These are phyloP conservation scores for Harpegnathos saltator DNA, from an alignment of 1,140 invertebrate species.

Conservation along the genomic window DNA sequence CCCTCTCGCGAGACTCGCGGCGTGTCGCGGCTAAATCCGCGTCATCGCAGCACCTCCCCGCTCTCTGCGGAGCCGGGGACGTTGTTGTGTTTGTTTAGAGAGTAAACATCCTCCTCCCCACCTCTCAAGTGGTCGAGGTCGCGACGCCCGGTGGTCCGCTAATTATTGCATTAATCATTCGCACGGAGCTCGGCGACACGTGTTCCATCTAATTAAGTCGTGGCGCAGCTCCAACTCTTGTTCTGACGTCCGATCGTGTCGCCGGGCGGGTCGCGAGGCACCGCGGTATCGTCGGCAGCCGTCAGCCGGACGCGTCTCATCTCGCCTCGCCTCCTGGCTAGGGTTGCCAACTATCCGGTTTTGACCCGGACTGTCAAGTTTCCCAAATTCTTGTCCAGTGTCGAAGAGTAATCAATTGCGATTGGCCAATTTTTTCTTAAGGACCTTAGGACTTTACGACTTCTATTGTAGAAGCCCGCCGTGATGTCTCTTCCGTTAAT, in stretches of 20 bases:
- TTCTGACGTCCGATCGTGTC: neutral
- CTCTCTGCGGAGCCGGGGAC: too few relatives aligned
- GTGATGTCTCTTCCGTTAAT: too few relatives aligned
- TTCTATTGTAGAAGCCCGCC: too few relatives aligned
- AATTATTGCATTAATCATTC: slow-evolving; percentile 47
- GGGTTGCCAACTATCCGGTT: too few relatives aligned
- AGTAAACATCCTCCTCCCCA: too few relatives aligned
- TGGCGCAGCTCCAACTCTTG: neutral
- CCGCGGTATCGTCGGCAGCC: slow-evolving; percentile 8
- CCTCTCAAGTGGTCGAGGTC: neutral
- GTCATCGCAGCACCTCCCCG: too few relatives aligned
- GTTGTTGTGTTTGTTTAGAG: neutral
- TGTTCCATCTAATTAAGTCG: slow-evolving; percentile 60
- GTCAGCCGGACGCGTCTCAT: neutral
- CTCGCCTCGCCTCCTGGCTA: slow-evolving; percentile 5
- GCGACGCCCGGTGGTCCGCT: neutral
- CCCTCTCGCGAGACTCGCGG: neutral
- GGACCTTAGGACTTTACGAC: too few relatives aligned
- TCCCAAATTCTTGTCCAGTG: too few relatives aligned
- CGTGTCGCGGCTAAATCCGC: neutral
- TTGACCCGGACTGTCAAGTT: too few relatives aligned
- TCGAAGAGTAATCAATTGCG: too few relatives aligned
- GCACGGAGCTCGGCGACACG: neutral
- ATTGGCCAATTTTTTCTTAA: too few relatives aligned
- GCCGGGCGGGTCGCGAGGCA: neutral